A percentile compares a stretch with the other conserved stretches of the same genome.
Conservation (phyloP, 2,888 invertebrate species). For the Geophilus truncorum region DNA sequence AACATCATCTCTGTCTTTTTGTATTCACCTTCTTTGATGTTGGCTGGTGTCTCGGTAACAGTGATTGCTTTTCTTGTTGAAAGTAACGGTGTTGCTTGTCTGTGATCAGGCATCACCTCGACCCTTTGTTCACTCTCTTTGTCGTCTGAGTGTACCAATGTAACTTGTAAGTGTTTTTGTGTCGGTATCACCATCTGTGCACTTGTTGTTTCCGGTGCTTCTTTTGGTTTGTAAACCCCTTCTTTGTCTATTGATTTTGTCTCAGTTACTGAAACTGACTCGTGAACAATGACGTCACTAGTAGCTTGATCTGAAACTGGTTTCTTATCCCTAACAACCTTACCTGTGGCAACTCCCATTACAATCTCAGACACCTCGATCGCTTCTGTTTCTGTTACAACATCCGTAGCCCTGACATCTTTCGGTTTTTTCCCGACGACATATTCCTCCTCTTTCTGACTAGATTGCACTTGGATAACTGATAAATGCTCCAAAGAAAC, state of each 20-base stretch:
- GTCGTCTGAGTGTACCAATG: constrained; percentile 22
- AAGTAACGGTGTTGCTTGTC: constrained; percentile 33
- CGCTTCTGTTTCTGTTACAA: constrained; percentile 30
- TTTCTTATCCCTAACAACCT: neutral
- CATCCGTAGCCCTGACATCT: constrained; percentile 14
- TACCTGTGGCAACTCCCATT: neutral
- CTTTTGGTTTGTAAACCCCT: constrained; percentile 32
- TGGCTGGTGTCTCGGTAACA: constrained; percentile 38
- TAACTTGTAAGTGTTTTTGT: constrained; percentile 35
- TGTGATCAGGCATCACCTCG: constrained; percentile 35
- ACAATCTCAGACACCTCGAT: constrained; percentile 31
- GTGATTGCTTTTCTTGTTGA: constrained; percentile 33
- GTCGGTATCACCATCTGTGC: constrained; percentile 37
- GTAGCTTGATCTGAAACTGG: constrained; percentile 28
- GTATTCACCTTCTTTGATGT: constrained; percentile 39
- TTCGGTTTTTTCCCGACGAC: neutral
- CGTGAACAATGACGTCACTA: constrained; percentile 54
- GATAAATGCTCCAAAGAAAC: constrained; percentile 30
- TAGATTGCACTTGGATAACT: constrained; percentile 43
- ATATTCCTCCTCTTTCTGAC: constrained; percentile 22
- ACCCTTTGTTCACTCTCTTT: neutral
- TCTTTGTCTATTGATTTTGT: constrained; percentile 61
- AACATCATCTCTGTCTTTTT: constrained; percentile 34
- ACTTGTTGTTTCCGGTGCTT: constrained; percentile 35
- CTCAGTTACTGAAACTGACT: constrained; percentile 60